These are phyloP conservation scores for Tolmerus cingulatus DNA, from an alignment of 2,888 invertebrate species.

Conservation along the genomic window DNA sequence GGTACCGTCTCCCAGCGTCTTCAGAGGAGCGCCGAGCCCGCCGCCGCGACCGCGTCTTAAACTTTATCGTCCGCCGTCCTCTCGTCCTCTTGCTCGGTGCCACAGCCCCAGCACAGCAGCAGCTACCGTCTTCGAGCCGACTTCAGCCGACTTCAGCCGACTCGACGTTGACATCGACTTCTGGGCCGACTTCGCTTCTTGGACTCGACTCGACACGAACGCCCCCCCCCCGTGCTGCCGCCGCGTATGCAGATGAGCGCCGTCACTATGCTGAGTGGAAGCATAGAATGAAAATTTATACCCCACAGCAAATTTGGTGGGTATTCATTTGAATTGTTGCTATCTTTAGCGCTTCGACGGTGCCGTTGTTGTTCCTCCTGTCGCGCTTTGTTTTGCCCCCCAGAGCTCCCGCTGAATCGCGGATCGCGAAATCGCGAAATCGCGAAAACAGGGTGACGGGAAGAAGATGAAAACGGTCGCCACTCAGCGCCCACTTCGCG, in stretches of 20 bases:
- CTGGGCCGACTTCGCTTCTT: neutral
- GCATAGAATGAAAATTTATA: conserved; percentile 48
- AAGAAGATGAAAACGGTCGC: neutral
- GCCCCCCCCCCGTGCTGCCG: neutral
- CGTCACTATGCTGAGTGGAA: conserved; percentile 45
- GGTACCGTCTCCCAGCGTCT: neutral
- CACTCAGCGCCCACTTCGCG: neutral
- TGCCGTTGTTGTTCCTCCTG: neutral
- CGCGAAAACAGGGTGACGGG: neutral
- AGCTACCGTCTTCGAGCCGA: neutral
- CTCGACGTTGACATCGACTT: conserved; percentile 8
- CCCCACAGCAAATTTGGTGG: conserved; percentile 46
- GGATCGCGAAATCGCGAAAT: neutral
- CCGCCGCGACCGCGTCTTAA: too few relatives aligned
- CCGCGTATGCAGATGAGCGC: conserved; percentile 32
- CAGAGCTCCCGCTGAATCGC: neutral
- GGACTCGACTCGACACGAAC: neutral
- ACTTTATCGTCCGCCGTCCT: neutral
- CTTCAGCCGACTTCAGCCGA: neutral
- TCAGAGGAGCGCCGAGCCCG: neutral
- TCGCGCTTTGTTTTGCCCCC: neutral
- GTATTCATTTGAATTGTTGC: conserved; percentile 35
- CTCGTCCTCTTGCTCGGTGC: neutral
- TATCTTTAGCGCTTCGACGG: neutral
- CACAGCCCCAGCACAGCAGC: neutral